Evolutionary conservation across 2,113 vertebrate genomes (phyloP), one percentile per base, ranked within the genome.

Genomic region (Tylochromis polylepis): DNA sequence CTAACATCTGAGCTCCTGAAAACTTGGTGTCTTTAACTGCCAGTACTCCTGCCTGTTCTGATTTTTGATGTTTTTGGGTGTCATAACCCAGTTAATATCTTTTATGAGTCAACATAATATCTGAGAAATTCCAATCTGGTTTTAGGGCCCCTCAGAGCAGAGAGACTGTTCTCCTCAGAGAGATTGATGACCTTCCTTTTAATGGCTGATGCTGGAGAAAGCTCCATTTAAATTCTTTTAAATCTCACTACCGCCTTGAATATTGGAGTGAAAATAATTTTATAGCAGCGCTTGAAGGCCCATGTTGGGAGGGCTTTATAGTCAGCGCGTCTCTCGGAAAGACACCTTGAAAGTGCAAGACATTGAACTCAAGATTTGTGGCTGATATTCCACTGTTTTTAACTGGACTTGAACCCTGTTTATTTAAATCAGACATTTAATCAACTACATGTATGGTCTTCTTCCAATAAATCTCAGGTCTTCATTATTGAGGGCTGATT

Each of bases 31-130:
- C 72, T 55, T 24, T 27, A 24, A 38, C 81, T 56, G 79, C 36
- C 72, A 38, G 11, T 53, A n/a, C 31, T 56, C 22, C 8, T 11
- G 41, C 51, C 34, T 65, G 9, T 36, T 77, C 38, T 34, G 5
- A 60, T 34, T 77, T 77, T 31, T 78, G 51, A 14, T 80, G 79
- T 59, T 56, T 79, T 59, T 11, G 58, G 22, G n/a, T 81, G 57
- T 72, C 83, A 86, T 72, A 90, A 84, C 81, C 81, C 65, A 67
- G 55, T 65, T 88, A 75, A 89, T 85, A 24, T 65, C 43, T 83
- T 90, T 90, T 83, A 90, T 36, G 67, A 91, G 75, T 27, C 51
- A 55, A 84, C 89, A 88, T 90, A 65, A 83, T 78, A 57, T 38
- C 34, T n/a, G 49, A 84, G 55, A 70, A 59, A 65, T 81, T 57